Evolutionary conservation across 1,140 invertebrate genomes (phyloP).

Genomic region (Bilobella aurantiaca): DNA sequence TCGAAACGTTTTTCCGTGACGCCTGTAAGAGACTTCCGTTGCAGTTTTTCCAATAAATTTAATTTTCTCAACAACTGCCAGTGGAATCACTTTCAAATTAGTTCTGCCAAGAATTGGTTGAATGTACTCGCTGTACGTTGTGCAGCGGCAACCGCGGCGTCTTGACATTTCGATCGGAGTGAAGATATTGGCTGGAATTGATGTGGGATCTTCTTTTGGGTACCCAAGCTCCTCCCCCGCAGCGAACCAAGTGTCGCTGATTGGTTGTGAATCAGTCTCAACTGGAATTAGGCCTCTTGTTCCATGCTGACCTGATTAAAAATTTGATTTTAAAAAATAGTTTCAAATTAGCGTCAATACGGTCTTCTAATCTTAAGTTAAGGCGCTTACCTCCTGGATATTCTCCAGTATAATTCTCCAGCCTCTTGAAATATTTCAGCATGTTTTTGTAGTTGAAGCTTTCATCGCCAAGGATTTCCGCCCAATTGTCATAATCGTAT

Average conservation of each 20-base stretch:
- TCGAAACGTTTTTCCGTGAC: not conserved
- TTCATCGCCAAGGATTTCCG: slow-evolving; percentile 3
- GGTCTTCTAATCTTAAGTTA: too few relatives aligned
- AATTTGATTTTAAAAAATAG: not conserved
- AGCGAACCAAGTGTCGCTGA: not conserved
- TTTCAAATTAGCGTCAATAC: too few relatives aligned
- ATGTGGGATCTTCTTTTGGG: not conserved
- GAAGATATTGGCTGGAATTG: not conserved
- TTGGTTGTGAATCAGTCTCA: not conserved
- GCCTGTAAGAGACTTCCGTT: not conserved
- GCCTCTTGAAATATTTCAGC: slow-evolving; percentile 68
- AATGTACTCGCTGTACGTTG: not conserved
- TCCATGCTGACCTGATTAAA: not conserved
- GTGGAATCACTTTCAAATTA: not conserved
- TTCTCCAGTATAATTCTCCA: slow-evolving; percentile 47
- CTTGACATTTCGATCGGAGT: not conserved
- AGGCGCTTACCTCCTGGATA: not conserved
- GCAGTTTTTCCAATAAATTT: not conserved
- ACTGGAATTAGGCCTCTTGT: not conserved
- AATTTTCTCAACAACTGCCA: not conserved
- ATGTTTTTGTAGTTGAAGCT: slow-evolving; percentile 40
- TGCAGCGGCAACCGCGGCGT: not conserved
- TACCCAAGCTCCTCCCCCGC: slow-evolving; percentile 3
- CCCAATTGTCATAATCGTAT: slow-evolving; percentile 19
- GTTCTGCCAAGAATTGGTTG: not conserved